phyloP scores from a whole-genome alignment of 1,140 invertebrate genomes.

The Stratiolaelaps scimitus region DNA sequence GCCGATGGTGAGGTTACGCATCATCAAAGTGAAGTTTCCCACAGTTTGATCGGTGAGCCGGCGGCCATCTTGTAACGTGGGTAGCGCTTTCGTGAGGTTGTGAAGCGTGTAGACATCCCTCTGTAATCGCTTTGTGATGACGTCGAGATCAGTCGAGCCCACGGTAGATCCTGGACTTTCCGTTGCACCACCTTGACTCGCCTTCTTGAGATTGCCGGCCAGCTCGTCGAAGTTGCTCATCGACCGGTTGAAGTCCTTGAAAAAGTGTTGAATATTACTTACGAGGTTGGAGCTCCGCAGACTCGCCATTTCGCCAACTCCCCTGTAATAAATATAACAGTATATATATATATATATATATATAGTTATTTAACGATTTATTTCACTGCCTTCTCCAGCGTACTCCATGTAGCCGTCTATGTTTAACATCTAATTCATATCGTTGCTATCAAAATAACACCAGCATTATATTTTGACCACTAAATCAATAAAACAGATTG shows the following conservation, averaged over 20 bases:
- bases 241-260: slow-evolving; percentile 26
- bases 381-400: too few relatives aligned
- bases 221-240: slow-evolving; percentile 24
- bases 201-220: background rate
- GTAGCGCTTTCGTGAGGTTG: slow-evolving; percentile 14
- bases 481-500: too few relatives aligned
- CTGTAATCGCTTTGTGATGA: slow-evolving; percentile 17
- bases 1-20: slow-evolving; percentile 14
- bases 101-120: slow-evolving; percentile 17
- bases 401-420: too few relatives aligned
- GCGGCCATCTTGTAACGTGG: slow-evolving; percentile 21
- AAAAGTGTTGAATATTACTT: slow-evolving; percentile 25
- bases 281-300: slow-evolving; percentile 25
- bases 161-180: background rate
- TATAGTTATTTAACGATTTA: too few relatives aligned
- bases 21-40: slow-evolving; percentile 23
- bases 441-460: too few relatives aligned
- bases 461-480: too few relatives aligned
- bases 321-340: background rate
- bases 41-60: slow-evolving; percentile 16
- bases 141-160: background rate
- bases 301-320: slow-evolving; percentile 26
- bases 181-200: background rate
- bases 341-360: background rate
- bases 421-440: too few relatives aligned